Evolutionary conservation across 2,888 invertebrate species (phyloP), one percentile per base, ranked within the genome.

Genomic region (Leptinotarsa haldemani): DNA sequence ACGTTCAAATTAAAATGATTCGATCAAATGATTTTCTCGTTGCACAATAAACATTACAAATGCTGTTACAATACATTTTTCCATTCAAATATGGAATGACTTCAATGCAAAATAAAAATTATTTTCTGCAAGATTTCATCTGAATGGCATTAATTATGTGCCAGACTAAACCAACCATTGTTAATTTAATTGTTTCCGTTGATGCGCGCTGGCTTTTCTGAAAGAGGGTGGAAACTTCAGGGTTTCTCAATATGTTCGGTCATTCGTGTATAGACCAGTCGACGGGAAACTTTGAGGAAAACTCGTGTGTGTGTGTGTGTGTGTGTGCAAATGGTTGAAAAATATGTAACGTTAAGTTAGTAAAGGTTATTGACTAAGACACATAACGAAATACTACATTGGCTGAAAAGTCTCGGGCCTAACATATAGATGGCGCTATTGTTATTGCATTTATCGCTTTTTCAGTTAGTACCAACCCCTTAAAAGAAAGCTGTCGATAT

Each of bases 111-210:
- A 86, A 86, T 86, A 86, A 87, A 87, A 86, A 84, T 85, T 84
- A 86, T 87, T 87, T 87, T 88, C 87, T 87, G 86, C 86, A 87
- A 87, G 88, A 87, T 87, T 87, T 87, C 84, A 82, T 84, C 82
- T 85, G 86, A 87, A 87, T 87, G 80, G 85, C 83, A 82, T 83
- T 83, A 84, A 83, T 83, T 85, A 85, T 84, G 84, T 84, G 85
- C 84, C 83, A 77, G 86, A 85, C 86, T 87, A 87, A 88, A 87
- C 87, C 87, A 86, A 87, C 87, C 87, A 88, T 88, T 88, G 87
- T 88, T 86, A 85, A 87, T 88, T 87, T 88, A 88, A 88, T 88
- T 88, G 87, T 88, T 88, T 88, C 88, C 88, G 88, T 87, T 87
- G 86, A 87, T 86, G 86, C 85, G 86, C 84, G 84, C 83, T 83